These are phyloP conservation scores for Rhagoletis pomonella DNA, from an alignment of 1,140 invertebrate species.

Conservation along the genomic window DNA sequence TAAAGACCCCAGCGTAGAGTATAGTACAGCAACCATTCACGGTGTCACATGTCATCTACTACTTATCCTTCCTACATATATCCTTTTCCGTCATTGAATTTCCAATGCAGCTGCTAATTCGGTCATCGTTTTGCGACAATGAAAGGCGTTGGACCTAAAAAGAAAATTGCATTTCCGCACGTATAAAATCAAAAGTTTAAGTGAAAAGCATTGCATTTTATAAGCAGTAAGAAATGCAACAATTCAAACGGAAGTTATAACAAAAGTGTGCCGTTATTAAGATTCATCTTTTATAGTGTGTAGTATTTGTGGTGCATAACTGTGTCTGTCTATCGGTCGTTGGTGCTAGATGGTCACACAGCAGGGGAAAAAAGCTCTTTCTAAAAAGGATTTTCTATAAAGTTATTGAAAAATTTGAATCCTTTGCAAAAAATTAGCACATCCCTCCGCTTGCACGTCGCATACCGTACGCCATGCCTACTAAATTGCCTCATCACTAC, in stretches of 20 bases:
- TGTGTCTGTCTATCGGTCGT: not conserved
- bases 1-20: not conserved
- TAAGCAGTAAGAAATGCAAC: not conserved
- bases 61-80: conserved; percentile 53
- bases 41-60: conserved; percentile 36
- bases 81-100: conserved; percentile 58
- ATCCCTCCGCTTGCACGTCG: not conserved
- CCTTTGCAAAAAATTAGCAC: not conserved
- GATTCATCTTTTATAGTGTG: not conserved
- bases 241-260: not conserved
- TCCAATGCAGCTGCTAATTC: conserved; percentile 53
- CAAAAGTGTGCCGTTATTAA: not conserved
- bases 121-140: conserved; percentile 44
- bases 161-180: not conserved
- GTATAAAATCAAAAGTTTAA: not conserved
- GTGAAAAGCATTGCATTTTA: not conserved
- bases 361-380: not conserved
- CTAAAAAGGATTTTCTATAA: not conserved
- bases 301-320: not conserved
- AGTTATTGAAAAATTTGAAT: not conserved
- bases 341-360: not conserved
- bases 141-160: conserved; percentile 53
- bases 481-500: not conserved
- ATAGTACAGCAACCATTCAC: not conserved
- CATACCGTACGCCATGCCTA: not conserved